Evolutionary conservation across 2,888 invertebrate genomes (phyloP), one percentile per base, ranked within the genome.

Genomic region (Philhelius pedissequus): DNA sequence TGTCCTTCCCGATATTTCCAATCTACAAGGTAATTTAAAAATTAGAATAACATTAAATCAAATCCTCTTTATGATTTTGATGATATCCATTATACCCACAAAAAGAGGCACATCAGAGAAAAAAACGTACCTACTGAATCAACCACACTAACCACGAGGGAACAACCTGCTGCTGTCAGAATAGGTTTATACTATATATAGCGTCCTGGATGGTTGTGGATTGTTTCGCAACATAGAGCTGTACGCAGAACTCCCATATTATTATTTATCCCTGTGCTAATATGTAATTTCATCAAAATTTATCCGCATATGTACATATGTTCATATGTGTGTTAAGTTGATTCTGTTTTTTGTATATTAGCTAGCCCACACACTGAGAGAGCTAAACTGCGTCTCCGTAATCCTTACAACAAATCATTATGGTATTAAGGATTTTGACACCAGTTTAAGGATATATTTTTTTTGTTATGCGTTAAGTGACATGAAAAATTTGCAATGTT

Each of bases 341-440:
- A 54, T 71, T 35, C 58, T 54, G 40, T 66, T 66, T 60, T 70
- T 54, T 11, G 13, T 40, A 62, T 43, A 64, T 48, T 64, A 64
- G 64, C 27, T 45, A 22, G 25, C 18, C 11, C 60, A 60, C 56
- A 64, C 50, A 40, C 56, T 74, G 35, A 18, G 43, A 35, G 25
- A 32, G 52, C 52, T 52, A 20, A 68, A 50, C 69, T 64, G 69
- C 50, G 70, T 84, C 60, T 71, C 32, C 20, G 66, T 84, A 84
- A 84, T 84, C 84, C 84, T 80, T 71, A 75, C 68, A 84, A 84
- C 84, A 84, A 84, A 84, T 84, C 84, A 84, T 84, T 84, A 80
- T 62, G 84, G 84, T 80, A 84, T 84, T 84, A 84, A 80, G 84
- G 84, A 84, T 84, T 84, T 84, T 84, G 84, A 84, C 84, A 84